These are phyloP conservation scores for Epinotia nisella DNA, from an alignment of 2,888 invertebrate species.

Conservation along the genomic window DNA sequence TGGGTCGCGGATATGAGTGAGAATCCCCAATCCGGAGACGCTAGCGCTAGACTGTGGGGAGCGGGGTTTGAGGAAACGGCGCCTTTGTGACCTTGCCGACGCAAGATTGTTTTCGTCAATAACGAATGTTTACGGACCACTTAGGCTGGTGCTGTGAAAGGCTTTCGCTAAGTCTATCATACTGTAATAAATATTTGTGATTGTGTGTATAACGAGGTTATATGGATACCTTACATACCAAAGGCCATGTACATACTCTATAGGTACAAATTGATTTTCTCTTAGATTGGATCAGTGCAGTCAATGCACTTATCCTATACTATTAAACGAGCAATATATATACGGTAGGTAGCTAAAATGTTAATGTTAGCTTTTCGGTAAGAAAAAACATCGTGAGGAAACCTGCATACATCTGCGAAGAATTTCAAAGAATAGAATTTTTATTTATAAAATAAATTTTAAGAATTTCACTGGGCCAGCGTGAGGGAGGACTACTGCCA, in stretches of 20 bases:
- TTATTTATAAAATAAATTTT: no score
- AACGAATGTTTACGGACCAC: conserved; percentile 33
- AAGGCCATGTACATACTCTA: no score
- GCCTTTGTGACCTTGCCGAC: conserved; percentile 25
- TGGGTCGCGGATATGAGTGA: conserved; percentile 10
- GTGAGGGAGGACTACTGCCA: no score
- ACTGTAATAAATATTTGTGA: not conserved
- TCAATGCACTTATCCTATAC: no score
- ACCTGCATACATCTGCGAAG: no score
- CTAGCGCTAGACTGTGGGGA: conserved; percentile 36
- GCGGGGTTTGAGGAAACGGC: conserved; percentile 23
- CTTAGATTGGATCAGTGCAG: not conserved
- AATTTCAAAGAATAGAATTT: no score
- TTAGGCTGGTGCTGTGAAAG: conserved; percentile 23
- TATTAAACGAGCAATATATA: no score
- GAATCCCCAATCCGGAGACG: conserved; percentile 18
- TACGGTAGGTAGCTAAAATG: no score
- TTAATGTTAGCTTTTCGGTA: no score
- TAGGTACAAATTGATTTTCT: not conserved
- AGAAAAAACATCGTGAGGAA: no score
- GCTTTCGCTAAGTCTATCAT: conserved; percentile 14
- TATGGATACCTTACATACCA: no score
- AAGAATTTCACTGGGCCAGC: no score
- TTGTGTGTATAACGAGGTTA: not conserved
- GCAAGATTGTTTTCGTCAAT: conserved; percentile 34